Conservation (phyloP, 1,140 invertebrate species). For the Orchestia grillus region DNA sequence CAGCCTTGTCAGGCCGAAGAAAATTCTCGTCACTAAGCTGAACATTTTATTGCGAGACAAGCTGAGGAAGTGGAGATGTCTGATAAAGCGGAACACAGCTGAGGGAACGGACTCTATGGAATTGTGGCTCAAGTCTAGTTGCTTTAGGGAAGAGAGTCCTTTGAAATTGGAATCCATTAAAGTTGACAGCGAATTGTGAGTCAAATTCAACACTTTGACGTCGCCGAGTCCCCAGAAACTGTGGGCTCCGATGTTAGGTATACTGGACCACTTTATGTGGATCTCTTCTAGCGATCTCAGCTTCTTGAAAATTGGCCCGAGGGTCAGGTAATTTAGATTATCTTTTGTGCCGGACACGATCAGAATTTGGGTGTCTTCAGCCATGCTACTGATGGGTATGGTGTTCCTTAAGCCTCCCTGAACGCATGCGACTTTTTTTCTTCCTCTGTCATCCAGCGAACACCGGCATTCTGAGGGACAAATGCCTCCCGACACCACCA, state of each 20-base stretch:
- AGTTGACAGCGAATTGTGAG: constrained; percentile 39
- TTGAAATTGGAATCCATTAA: constrained; percentile 48
- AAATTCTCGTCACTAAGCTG: constrained; percentile 73
- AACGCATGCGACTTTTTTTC: constrained; percentile 53
- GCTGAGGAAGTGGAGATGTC: neutral
- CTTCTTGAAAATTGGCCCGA: constrained; percentile 35
- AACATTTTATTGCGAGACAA: constrained; percentile 48
- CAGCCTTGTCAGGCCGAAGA: constrained; percentile 79
- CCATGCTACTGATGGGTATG: neutral
- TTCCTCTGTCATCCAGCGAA: constrained; percentile 75
- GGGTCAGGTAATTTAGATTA: neutral
- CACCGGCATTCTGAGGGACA: constrained; percentile 63
- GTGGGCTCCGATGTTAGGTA: constrained; percentile 28
- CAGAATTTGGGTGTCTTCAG: constrained; percentile 30
- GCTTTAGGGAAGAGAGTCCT: constrained; percentile 20
- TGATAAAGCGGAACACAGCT: constrained; percentile 36
- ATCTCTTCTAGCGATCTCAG: neutral
- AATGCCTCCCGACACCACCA: neutral
- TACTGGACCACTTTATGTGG: constrained; percentile 4
- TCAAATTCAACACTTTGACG: constrained; percentile 44
- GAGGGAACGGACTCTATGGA: constrained; percentile 21
- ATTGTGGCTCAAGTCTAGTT: constrained; percentile 38
- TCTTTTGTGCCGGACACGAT: neutral
- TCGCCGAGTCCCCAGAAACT: constrained; percentile 39
- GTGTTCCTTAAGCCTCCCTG: neutral